Evolutionary conservation across 2,888 invertebrate genomes (phyloP), one percentile per base, ranked within the genome.

Genomic region (Xylota segnis): DNA sequence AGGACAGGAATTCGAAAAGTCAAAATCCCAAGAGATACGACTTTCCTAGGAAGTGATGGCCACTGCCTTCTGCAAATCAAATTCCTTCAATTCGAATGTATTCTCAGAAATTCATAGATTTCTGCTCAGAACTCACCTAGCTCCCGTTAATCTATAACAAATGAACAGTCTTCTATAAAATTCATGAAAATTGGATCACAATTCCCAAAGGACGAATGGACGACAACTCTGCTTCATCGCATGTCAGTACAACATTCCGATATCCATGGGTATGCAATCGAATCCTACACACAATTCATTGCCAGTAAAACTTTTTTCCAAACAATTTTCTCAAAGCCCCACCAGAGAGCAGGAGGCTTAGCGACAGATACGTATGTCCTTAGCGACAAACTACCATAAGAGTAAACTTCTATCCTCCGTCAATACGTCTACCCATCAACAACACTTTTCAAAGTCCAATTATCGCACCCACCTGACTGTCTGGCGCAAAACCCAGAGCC

Each of bases 391-490:
- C 47, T 34, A 34, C 12, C 63, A 4, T 29, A 16, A 43, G 45
- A 18, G 23, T 9, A 45, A 63, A 45, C 40, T 74, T 74, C 68
- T 74, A 78, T 75, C 74, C 52, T 52, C 56, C 56, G 58, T 65
- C 74, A 71, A 84, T 79, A 84, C 65, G 75, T 75, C 79, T 52
- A 23, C 47, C 18, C 70, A 84, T 79, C 65, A 70, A 59, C 52
- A 65, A 63, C 81, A 66, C 70, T 84, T 71, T 79, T 32, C 71
- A 50, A 81, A 70, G 59, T 71, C 65, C 84, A 84, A 84, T 84
- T 84, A 84, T 75, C 70, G 71, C 79, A 84, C 84, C 63, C 47
- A 75, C 84, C 54, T 23, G 54, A 52, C 77, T 23, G 7, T 50
- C 65, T 50, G 63, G 29, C 45, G 5, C 40, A 43, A 34, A 27